Base-by-base conservation (phyloP, 2,113 vertebrate species). In the Lepus europaeus region DNA sequence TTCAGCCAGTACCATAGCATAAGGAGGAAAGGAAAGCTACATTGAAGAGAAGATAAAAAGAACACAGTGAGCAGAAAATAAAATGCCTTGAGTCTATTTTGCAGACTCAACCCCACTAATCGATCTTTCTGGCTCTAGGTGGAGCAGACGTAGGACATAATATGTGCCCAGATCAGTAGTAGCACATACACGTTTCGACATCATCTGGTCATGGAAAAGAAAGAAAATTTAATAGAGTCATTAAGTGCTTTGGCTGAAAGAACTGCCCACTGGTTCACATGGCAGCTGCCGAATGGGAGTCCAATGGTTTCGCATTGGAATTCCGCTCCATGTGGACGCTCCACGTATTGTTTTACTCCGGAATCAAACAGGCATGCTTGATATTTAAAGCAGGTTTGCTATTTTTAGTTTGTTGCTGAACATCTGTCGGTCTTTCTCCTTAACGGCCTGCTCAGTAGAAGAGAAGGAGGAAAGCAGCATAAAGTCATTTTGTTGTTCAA, bases 51-150 rank as follows among this genome's bases (percentile, higher is more conserved):
- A 97, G 98, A 98, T 98, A 87, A 98, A 98, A 98, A 98, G 98
- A 89, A 93, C 96, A 82, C 96, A 96, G 96, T 94, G 90, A 97
- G 97, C 95, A 97, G 96, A 97, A 98, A 98, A 96, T 96, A 98
- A 98, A 98, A 98, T 92, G 98, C 97, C 98, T 97, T 97, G 95
- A 98, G 98, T 98, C 97, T 98, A 9, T 97, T 95, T 90, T 96
- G 89, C 97, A 97, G 97, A 93, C 97, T 98, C 95, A 97, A 84
- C 72, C 90, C 97, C 4, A 17, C 93, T 97, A 96, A 98, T 98
- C 90, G 86, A 98, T 98, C 63, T 13, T 96, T 88, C 94, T 0
- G 3, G 92, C 63, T 97, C 81, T 92, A 90, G 53, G 17, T 73
- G 2, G 5, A 97, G 91, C 4, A 74, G 93, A 76, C 5, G 1